Evolutionary conservation across 35 echinoderm and acorn worm species (phyloP).

Genomic region (Ptychodera flava): DNA sequence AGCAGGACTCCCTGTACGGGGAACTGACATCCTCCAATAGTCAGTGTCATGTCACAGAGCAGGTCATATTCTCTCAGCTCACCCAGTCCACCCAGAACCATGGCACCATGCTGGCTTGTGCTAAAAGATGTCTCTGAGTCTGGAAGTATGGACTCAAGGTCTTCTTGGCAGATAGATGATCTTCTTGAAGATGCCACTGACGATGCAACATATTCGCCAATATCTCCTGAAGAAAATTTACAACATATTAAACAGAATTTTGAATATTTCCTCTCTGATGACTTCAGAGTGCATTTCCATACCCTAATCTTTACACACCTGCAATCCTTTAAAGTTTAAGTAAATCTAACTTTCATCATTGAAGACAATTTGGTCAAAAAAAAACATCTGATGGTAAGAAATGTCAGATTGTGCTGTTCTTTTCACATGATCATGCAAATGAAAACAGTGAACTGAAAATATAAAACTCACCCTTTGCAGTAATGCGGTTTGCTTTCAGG

Average conservation of each 20-base stretch:
- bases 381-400: too few relatives aligned
- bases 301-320: too few relatives aligned
- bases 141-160: background rate
- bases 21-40: background rate
- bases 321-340: too few relatives aligned
- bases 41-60: background rate
- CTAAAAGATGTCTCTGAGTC: background rate
- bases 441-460: too few relatives aligned
- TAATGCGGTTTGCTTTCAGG: background rate
- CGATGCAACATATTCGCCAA: background rate
- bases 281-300: too few relatives aligned
- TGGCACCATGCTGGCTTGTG: background rate
- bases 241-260: too few relatives aligned
- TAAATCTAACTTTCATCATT: too few relatives aligned
- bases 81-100: background rate
- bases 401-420: too few relatives aligned
- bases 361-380: too few relatives aligned
- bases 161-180: background rate
- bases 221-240: too few relatives aligned
- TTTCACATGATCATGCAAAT: too few relatives aligned
- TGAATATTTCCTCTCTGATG: too few relatives aligned
- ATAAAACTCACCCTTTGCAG: background rate
- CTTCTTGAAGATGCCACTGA: background rate
- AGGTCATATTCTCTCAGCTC: background rate
- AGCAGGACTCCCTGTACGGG: background rate